Evolutionary conservation across 2,113 vertebrate genomes (phyloP), one percentile per base, ranked within the genome.

Genomic region (Drymodes brunneopygia): DNA sequence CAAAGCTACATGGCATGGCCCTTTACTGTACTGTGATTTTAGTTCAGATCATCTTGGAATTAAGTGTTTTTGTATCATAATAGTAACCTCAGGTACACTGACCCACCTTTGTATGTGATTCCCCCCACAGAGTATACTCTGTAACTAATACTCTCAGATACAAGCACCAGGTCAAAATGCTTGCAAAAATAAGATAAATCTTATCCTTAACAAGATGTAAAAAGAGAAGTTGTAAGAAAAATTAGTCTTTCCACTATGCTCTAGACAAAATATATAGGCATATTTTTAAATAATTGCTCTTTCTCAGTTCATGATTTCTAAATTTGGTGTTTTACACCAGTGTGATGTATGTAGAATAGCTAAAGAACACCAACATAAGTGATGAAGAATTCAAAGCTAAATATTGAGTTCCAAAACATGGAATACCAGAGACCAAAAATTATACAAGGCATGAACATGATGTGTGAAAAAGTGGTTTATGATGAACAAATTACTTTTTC

Each of bases 111-210:
- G 17, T 8, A 27, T 5, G 4, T 13, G 20, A 82, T 38, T 22
- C 16, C 19, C 10, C 11, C 11, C 27, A 54, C 1, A 0, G 24
- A 72, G 4, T 2, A 29, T 10, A 81, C 11, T 56, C 16, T 20
- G 4, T 33, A 65, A 47, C 9, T 10, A 53, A 15, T 7, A 51
- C 28, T 31, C 16, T n/a, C 21, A 47, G 3, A 10, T 40, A 64
- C 13, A 72, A 81, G 45, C 12, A 73, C 21, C 28, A 65, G 18
- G 14, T 36, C n/a, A 77, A 73, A 22, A 81, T 45, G 17, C 12
- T 80, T 47, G 27, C 27, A 77, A 15, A 61, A 88, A 50, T 40
- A 70, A 84, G 7, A 38, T 19, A 53, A 85, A 81, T 36, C 16
- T 47, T 67, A 84, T 25, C 81, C 33, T 60, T 70, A 73, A 70